Evolutionary conservation across 2,113 vertebrate genomes (phyloP).

Genomic region (Actenoides lindsayi): DNA sequence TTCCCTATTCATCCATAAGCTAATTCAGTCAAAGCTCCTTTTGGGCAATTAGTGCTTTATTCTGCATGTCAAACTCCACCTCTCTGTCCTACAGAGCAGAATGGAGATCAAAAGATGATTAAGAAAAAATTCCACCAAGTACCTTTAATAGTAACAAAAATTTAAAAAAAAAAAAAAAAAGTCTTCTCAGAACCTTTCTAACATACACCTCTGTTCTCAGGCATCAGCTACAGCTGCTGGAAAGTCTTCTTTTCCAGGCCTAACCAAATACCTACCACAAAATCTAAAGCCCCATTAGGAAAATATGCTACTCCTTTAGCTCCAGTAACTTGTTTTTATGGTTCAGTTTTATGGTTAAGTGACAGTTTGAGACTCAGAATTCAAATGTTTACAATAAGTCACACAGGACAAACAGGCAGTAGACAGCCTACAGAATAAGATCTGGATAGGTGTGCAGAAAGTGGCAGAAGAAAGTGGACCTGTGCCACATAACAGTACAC

Average conservation of each 20-base stretch:
- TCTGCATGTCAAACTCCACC: background rate
- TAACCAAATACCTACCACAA: background rate
- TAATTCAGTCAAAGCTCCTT: background rate
- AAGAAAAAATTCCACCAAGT: background rate
- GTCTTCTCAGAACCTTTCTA: background rate
- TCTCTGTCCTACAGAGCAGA: background rate
- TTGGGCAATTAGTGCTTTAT: background rate
- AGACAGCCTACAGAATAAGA: background rate
- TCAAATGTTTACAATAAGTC: background rate
- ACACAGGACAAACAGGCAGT: background rate
- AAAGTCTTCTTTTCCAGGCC: background rate
- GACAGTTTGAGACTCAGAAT: background rate
- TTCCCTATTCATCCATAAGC: background rate
- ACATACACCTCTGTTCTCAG: background rate
- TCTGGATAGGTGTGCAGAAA: background rate
- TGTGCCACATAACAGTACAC: background rate
- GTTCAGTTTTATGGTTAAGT: background rate
- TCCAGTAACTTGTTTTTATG: background rate
- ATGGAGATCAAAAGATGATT: slow-evolving; percentile 25
- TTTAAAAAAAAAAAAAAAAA: background rate
- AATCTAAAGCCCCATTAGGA: background rate
- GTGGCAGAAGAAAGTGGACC: background rate
- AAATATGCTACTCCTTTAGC: background rate
- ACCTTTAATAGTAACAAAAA: background rate
- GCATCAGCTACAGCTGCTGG: background rate